Conservation (phyloP, 1,140 invertebrate genomes). For the Pantala flavescens region DNA sequence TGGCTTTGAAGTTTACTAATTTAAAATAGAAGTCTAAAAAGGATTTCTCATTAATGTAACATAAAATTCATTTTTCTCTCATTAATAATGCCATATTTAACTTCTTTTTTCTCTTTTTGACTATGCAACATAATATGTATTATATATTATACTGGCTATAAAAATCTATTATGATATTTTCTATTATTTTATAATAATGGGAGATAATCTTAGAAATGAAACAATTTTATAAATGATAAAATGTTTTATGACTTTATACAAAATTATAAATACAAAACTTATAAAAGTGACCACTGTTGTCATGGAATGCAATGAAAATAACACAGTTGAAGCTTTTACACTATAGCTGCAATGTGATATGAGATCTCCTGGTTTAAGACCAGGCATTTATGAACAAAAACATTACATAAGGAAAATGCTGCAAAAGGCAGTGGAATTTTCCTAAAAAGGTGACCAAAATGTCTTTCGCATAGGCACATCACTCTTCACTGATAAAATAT, state of each 20-base stretch:
- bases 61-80: too few relatives aligned
- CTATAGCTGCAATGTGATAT: neutral
- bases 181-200: too few relatives aligned
- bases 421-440: neutral
- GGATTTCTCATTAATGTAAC: too few relatives aligned
- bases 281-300: constrained; percentile 2
- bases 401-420: neutral
- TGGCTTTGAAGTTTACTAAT: too few relatives aligned
- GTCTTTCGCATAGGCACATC: neutral
- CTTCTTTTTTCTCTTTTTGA: too few relatives aligned
- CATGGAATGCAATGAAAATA: constrained; percentile 6
- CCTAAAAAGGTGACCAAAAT: neutral
- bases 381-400: neutral
- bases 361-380: neutral
- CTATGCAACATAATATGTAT: too few relatives aligned
- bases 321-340: constrained; percentile 1
- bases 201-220: too few relatives aligned
- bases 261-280: constrained; percentile 11
- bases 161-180: too few relatives aligned
- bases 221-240: too few relatives aligned
- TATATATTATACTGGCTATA: too few relatives aligned
- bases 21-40: too few relatives aligned
- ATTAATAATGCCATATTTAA: too few relatives aligned
- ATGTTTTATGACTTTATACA: neutral
- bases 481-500: neutral